Percentiles rank a stretch among this genome's conserved stretches.
phyloP scores from a whole-genome alignment of 2,113 vertebrate genomes.

The Euleptes europaea region DNA sequence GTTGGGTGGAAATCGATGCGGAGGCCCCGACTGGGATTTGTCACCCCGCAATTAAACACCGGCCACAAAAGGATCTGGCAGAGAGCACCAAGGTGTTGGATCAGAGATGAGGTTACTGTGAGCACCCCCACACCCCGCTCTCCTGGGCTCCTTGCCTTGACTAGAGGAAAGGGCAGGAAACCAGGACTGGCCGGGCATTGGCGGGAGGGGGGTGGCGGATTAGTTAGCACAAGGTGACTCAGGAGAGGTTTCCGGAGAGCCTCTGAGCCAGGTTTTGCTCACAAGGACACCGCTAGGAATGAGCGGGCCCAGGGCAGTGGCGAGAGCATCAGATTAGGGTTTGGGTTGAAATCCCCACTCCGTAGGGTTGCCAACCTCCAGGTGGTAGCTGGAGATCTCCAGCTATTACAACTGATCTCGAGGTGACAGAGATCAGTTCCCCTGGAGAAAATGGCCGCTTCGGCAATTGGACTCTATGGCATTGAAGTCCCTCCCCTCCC shows the following conservation, averaged over 20 bases:
- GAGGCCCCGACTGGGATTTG: background rate
- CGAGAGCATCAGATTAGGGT: too few relatives aligned
- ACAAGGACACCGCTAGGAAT: background rate
- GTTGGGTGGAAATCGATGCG: background rate
- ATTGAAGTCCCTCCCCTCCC: too few relatives aligned
- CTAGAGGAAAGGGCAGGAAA: constrained; percentile 5
- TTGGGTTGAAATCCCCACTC: too few relatives aligned
- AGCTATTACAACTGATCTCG: too few relatives aligned
- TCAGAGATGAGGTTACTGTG: background rate
- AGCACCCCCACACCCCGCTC: background rate
- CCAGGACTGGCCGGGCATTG: background rate
- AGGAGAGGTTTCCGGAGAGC: background rate
- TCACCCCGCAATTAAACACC: background rate
- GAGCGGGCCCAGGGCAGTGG: too few relatives aligned
- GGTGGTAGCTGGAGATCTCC: too few relatives aligned
- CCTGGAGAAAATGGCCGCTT: too few relatives aligned
- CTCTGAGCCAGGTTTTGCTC: background rate
- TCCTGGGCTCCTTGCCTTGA: background rate
- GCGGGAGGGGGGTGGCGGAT: background rate
- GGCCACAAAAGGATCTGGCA: background rate
- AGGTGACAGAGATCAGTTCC: too few relatives aligned
- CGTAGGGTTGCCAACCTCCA: too few relatives aligned
- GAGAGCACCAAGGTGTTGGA: background rate
- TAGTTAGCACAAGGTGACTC: background rate
- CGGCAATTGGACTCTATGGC: too few relatives aligned